Evolutionary conservation across 2,797 vertebrate species (phyloP).

Genomic region (Phalanger gymnotis): DNA sequence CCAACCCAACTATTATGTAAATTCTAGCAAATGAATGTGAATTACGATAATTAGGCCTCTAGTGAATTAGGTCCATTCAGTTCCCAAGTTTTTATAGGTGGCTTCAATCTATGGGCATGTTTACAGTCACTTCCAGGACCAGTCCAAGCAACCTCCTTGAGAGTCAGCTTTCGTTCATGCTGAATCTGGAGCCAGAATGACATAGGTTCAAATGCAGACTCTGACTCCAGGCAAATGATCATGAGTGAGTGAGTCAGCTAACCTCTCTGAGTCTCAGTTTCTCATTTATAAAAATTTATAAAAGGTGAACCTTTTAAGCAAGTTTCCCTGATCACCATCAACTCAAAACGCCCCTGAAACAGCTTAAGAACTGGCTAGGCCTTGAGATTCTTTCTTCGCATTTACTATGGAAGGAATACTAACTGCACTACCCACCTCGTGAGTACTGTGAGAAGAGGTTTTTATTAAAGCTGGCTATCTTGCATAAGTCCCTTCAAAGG

Average conservation of each 20-base stretch:
- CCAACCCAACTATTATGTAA: neutral
- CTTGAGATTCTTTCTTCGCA: neutral
- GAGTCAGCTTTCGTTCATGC: neutral
- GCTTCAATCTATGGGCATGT: neutral
- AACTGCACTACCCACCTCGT: neutral
- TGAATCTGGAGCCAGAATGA: neutral
- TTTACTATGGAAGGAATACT: neutral
- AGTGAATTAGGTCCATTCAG: neutral
- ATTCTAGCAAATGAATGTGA: neutral
- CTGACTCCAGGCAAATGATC: neutral
- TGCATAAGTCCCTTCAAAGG: neutral
- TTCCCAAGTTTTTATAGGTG: neutral
- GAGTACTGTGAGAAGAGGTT: neutral
- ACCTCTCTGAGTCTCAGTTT: neutral
- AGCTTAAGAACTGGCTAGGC: neutral
- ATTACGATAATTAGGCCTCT: neutral
- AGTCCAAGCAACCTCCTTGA: neutral
- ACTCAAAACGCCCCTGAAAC: neutral
- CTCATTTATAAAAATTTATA: neutral
- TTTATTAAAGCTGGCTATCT: neutral
- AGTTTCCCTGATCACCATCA: neutral
- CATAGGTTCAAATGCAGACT: neutral
- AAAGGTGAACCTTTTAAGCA: neutral
- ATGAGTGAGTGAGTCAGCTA: neutral
- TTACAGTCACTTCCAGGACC: neutral